Conservation (phyloP, 2,888 invertebrate genomes). For the Scotopteryx bipunctaria region DNA sequence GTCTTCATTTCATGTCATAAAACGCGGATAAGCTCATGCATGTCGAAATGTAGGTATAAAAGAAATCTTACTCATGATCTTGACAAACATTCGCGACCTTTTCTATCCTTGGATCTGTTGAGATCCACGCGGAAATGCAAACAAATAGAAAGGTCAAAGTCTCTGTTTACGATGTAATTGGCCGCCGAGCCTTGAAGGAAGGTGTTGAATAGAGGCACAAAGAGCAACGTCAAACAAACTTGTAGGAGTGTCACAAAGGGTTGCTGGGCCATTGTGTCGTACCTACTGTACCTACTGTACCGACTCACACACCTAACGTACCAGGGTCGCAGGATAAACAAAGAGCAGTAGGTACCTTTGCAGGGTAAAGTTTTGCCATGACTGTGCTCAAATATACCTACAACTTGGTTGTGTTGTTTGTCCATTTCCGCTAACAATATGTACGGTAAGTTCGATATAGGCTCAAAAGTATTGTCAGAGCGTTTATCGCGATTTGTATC, state of each 20-base stretch:
- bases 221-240: conserved; percentile 25
- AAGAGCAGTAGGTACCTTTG: conserved; percentile 8
- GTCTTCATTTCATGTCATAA: too few relatives aligned
- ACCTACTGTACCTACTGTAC: conserved; percentile 3
- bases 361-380: conserved; percentile 9
- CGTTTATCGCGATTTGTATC: too few relatives aligned
- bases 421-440: too few relatives aligned
- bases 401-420: background rate
- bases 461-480: too few relatives aligned
- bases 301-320: too few relatives aligned
- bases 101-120: background rate
- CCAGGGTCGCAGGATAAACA: conserved; percentile 8
- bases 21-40: too few relatives aligned
- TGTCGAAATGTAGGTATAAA: background rate
- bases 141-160: background rate
- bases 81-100: background rate
- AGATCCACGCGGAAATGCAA: background rate
- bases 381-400: background rate
- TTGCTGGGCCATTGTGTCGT: conserved; percentile 12
- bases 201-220: conserved; percentile 21
- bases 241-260: conserved; percentile 19
- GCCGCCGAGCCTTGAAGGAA: conserved; percentile 11
- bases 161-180: conserved; percentile 8
- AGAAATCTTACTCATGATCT: background rate
- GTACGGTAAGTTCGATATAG: too few relatives aligned